Conservation (phyloP, 1,140 invertebrate species). For the Drosophila sp. region DNA sequence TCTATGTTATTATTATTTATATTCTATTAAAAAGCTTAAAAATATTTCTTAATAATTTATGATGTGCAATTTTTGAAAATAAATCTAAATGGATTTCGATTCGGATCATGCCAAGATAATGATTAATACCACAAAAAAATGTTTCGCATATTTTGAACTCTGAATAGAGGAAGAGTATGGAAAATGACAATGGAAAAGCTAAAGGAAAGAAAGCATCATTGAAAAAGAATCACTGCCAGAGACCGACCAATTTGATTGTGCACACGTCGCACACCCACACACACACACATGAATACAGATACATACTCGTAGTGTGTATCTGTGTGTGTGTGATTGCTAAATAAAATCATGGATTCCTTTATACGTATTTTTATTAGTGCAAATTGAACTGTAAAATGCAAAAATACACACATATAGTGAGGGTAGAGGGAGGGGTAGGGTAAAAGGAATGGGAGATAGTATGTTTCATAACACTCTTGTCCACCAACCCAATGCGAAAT, state of each 20-base stretch:
- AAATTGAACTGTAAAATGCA: slow-evolving; percentile 28
- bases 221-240: slow-evolving; percentile 17
- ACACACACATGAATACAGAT: not conserved
- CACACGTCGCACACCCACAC: slow-evolving; percentile 7
- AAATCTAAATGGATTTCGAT: not conserved
- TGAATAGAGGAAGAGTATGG: not conserved
- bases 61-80: no score
- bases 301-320: not conserved
- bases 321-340: slow-evolving; percentile 28
- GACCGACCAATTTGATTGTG: slow-evolving; percentile 25
- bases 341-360: slow-evolving; percentile 38
- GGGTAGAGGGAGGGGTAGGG: not conserved
- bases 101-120: not conserved
- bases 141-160: not conserved
- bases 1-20: no score
- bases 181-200: slow-evolving; percentile 7
- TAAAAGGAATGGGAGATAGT: not conserved
- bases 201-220: slow-evolving; percentile 3
- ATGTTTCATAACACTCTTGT: slow-evolving; percentile 8
- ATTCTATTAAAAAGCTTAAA: no score
- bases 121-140: not conserved
- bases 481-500: not conserved
- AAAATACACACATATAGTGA: not conserved
- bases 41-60: no score
- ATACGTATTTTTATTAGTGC: slow-evolving; percentile 32